Conservation (phyloP, 1,140 invertebrate species). For the Drosophila mauritiana region DNA sequence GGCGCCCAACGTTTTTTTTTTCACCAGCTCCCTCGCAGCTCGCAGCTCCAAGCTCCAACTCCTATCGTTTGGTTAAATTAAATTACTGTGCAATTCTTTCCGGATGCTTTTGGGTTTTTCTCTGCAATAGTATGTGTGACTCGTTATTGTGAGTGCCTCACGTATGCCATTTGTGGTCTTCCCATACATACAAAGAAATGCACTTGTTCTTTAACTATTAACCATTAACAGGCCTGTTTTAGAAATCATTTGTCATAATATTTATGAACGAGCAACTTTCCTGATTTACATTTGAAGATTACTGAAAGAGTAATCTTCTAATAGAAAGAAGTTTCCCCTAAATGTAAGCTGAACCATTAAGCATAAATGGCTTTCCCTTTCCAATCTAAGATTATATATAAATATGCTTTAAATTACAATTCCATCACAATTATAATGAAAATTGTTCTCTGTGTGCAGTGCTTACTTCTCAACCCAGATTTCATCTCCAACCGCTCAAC, state of each 20-base stretch:
- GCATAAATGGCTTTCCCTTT: no score
- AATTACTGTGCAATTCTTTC: conserved; percentile 80
- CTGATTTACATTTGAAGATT: neutral
- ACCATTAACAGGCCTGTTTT: neutral
- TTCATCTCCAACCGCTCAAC: conserved; percentile 2
- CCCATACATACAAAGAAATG: conserved; percentile 5
- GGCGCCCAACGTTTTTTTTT: conserved; percentile 38
- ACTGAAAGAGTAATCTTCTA: no score
- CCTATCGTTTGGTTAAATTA: conserved; percentile 69
- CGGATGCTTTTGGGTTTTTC: conserved; percentile 58
- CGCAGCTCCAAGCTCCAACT: neutral
- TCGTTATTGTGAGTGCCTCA: conserved; percentile 63
- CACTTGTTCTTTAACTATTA: neutral
- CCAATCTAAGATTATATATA: no score
- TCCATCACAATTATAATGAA: neutral
- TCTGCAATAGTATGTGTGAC: conserved; percentile 7
- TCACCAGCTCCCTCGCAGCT: neutral
- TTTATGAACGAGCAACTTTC: neutral
- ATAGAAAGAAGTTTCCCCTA: no score
- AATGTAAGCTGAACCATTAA: no score
- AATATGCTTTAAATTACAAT: no score
- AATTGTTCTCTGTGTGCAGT: neutral
- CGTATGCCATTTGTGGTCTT: conserved; percentile 70
- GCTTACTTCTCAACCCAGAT: no score
- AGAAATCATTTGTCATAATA: neutral